Percentiles rank a stretch among this genome's conserved stretches.
Conservation (phyloP, 2,113 vertebrate species). For the Cryptomyrus ogoouensis region DNA sequence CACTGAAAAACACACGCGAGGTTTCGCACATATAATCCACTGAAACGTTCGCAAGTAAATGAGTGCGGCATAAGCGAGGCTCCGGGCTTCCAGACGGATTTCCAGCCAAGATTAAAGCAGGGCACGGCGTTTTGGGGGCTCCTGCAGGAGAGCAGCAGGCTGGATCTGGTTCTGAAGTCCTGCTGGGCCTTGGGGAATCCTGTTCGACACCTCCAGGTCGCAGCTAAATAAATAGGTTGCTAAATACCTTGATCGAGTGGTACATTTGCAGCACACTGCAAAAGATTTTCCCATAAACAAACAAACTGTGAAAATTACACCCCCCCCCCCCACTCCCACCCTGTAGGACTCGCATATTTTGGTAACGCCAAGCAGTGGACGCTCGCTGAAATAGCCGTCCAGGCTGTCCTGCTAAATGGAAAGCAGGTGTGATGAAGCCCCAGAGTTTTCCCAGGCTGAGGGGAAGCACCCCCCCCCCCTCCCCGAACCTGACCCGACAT, state of each 20-base stretch:
- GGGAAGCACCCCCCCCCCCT: slow-evolving; percentile 35
- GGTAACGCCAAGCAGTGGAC: neutral
- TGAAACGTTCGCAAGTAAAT: neutral
- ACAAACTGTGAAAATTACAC: neutral
- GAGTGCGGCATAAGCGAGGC: neutral
- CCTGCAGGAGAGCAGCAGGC: neutral
- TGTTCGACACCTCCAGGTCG: neutral
- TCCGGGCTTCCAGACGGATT: neutral
- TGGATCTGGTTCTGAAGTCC: neutral
- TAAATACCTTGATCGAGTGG: neutral
- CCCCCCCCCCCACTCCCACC: neutral
- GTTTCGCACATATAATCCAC: neutral
- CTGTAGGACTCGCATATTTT: neutral
- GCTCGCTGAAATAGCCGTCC: slow-evolving; percentile 15
- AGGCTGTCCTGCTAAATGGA: slow-evolving; percentile 25
- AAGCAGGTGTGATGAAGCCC: slow-evolving; percentile 38
- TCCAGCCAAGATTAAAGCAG: neutral
- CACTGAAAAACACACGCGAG: neutral
- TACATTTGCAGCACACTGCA: neutral
- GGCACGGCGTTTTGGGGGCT: neutral
- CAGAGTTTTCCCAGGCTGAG: slow-evolving; percentile 39
- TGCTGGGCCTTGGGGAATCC: neutral
- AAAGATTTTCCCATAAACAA: neutral
- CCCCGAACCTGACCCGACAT: slow-evolving; percentile 43
- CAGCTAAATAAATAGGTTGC: neutral